A percentile compares a stretch with the other conserved stretches of the same genome.
Conservation (phyloP, 2,113 vertebrate genomes). For the Gulo gulo region DNA sequence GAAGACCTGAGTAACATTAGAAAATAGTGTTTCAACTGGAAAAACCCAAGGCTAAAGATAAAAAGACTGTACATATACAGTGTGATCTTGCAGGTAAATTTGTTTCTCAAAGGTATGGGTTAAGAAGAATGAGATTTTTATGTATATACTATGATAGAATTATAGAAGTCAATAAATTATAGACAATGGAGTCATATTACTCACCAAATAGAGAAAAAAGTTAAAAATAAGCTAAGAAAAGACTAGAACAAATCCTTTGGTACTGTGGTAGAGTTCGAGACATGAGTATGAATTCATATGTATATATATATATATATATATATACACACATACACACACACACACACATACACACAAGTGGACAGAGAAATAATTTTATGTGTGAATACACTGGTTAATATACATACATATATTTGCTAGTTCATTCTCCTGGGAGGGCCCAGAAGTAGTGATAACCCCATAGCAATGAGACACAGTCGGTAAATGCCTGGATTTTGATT, state of each 20-base stretch:
- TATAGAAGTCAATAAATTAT: not conserved
- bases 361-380: not conserved
- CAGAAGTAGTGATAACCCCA: not conserved
- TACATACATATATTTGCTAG: not conserved
- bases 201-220: not conserved
- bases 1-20: not conserved
- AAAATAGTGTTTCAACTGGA: not conserved
- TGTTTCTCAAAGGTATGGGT: not conserved
- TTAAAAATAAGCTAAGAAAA: not conserved
- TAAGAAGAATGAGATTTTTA: conserved; percentile 17
- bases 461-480: not conserved
- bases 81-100: not conserved
- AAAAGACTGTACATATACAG: not conserved
- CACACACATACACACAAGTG: not conserved
- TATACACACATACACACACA: not conserved
- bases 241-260: not conserved
- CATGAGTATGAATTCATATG: not conserved
- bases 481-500: not conserved
- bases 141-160: not conserved
- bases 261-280: not conserved
- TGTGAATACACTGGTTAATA: not conserved
- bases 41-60: not conserved
- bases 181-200: not conserved
- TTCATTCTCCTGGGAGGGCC: not conserved
- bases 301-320: not conserved